Conservation (phyloP, 2,888 invertebrate genomes). For the Leucophora obtusa region DNA sequence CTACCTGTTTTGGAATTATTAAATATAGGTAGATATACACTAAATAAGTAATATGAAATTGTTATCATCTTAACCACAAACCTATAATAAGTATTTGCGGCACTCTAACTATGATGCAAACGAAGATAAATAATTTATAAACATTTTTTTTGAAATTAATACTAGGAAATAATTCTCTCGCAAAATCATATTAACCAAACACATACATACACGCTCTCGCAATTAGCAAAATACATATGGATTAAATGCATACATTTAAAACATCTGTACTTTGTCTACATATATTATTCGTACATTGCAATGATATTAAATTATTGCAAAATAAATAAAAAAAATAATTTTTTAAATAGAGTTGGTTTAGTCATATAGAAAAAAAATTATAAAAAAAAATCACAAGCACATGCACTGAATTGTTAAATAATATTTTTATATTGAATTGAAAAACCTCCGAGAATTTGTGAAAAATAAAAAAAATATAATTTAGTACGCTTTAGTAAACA, state of each 20-base stretch:
- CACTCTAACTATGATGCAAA: not conserved
- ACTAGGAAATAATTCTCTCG: not conserved
- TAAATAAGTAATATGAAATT: not conserved
- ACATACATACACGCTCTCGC: not conserved
- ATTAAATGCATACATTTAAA: not conserved
- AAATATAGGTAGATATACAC: too few relatives aligned
- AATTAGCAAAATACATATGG: not conserved
- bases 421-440: not conserved
- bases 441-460: conserved; percentile 12
- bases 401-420: conserved; percentile 50
- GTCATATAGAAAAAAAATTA: not conserved
- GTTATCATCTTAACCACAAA: conserved; percentile 1
- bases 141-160: not conserved
- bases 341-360: not conserved
- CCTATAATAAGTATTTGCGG: not conserved
- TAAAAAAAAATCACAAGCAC: conserved; percentile 18
- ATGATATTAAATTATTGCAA: not conserved
- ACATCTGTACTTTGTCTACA: not conserved
- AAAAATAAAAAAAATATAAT: conserved; percentile 41
- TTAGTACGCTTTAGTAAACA: conserved; percentile 54
- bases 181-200: not conserved
- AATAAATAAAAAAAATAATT: not conserved
- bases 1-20: not conserved
- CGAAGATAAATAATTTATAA: not conserved
- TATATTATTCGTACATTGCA: not conserved